A percentile compares a stretch with the other conserved stretches of the same genome.
These are phyloP conservation scores for Cheilinus undulatus DNA, from an alignment of 2,113 vertebrate genomes.

Conservation along the genomic window DNA sequence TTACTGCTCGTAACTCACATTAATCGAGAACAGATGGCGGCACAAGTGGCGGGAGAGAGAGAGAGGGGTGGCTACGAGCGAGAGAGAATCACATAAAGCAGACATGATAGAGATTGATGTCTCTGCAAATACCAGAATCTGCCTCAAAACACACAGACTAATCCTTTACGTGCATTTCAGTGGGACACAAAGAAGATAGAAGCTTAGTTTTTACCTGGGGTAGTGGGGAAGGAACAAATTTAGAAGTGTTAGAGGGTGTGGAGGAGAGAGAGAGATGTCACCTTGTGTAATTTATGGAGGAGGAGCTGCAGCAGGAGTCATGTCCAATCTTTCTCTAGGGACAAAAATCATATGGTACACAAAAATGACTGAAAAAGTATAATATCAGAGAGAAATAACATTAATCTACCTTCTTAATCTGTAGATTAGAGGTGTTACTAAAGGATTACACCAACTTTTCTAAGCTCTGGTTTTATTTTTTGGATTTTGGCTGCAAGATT, in stretches of 20 bases:
- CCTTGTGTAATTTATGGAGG: constrained; percentile 5
- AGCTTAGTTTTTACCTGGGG: not conserved
- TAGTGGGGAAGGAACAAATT: not conserved
- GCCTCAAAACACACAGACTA: constrained; percentile 44
- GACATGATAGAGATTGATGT: constrained; percentile 74
- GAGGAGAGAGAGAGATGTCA: not conserved
- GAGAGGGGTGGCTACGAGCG: constrained; percentile 1
- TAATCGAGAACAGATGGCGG: constrained; percentile 80
- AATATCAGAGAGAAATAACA: not conserved
- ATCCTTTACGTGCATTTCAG: constrained; percentile 18
- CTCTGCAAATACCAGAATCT: constrained; percentile 54
- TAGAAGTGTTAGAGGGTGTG: not conserved
- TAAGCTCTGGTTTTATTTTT: not conserved
- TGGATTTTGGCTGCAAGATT: not conserved
- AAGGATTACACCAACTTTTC: not conserved
- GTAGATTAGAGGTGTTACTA: not conserved
- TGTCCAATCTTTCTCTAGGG: not conserved
- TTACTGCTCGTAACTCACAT: constrained; percentile 80
- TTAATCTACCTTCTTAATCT: too few species aligned
- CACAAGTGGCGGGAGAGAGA: constrained; percentile 56
- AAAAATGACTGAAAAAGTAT: too few species aligned
- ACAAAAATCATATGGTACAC: too few species aligned
- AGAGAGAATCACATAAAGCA: constrained; percentile 46
- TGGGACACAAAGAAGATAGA: constrained; percentile 22
- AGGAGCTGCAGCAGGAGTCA: not conserved